phyloP scores from a whole-genome alignment of 92 coral and sea anemone genomes.

The Epizoanthus stellaris region DNA sequence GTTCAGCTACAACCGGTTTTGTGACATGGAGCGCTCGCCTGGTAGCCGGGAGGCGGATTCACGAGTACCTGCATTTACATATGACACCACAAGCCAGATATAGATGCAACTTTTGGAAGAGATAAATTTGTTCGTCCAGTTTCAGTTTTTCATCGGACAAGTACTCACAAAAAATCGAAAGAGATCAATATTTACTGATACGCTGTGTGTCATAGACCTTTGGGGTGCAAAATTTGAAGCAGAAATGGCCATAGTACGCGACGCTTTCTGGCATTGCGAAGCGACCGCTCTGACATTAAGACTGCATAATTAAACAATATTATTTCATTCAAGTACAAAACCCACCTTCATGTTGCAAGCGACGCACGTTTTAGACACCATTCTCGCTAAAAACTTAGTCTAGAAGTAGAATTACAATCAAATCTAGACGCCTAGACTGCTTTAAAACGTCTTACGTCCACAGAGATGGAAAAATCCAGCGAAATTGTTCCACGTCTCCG shows the following conservation, averaged over 20 bases:
- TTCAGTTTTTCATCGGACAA: neutral
- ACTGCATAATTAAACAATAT: slow-evolving; percentile 46
- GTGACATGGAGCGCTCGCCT: neutral
- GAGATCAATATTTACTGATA: neutral
- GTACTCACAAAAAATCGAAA: neutral
- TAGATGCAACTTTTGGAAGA: slow-evolving; percentile 8
- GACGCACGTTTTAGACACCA: slow-evolving; percentile 37
- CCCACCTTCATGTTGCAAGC: slow-evolving; percentile 54
- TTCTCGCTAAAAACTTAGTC: slow-evolving; percentile 17
- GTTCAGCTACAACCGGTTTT: neutral
- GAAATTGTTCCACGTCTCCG: slow-evolving; percentile 18
- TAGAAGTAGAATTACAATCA: neutral
- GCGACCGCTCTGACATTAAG: slow-evolving; percentile 43
- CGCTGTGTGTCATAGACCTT: neutral
- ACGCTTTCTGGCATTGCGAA: slow-evolving; percentile 17
- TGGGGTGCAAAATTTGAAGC: neutral
- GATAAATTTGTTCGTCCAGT: neutral
- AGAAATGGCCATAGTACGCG: slow-evolving; percentile 20
- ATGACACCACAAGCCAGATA: slow-evolving; percentile 32
- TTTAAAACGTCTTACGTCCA: neutral
- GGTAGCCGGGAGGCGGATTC: neutral
- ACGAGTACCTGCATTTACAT: slow-evolving; percentile 2
- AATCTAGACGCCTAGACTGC: neutral
- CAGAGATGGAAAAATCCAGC: neutral
- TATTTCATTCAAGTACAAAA: slow-evolving; percentile 48